These are phyloP conservation scores for Melozone crissalis DNA, from an alignment of 2,113 vertebrate genomes.

Conservation along the genomic window DNA sequence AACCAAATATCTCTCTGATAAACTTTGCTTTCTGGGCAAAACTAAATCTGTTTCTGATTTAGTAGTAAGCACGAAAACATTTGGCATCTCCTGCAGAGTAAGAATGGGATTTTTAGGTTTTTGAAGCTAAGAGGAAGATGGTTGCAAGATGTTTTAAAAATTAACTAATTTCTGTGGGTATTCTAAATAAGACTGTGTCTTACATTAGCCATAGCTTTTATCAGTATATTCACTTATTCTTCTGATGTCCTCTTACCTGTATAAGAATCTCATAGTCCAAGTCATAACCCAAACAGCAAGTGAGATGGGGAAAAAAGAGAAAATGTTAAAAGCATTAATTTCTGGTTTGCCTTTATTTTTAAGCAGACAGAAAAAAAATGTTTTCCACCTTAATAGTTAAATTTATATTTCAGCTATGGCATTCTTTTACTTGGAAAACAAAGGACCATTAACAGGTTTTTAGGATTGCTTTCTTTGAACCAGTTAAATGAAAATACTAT, in stretches of 20 bases:
- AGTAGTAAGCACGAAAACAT: not conserved
- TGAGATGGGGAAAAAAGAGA: not conserved
- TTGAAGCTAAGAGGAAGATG: not conserved
- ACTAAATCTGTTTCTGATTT: not conserved
- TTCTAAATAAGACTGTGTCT: not conserved
- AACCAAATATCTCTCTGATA: not conserved
- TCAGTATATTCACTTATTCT: not conserved
- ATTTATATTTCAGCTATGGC: not conserved
- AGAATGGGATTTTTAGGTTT: not conserved
- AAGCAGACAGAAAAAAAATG: not conserved
- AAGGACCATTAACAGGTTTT: not conserved
- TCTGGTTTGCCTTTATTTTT: not conserved
- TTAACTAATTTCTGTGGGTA: not conserved
- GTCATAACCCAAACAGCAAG: not conserved
- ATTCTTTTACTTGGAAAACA: not conserved
- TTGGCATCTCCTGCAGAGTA: not conserved
- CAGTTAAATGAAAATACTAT: slow-evolving; percentile 38
- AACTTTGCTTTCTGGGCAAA: not conserved
- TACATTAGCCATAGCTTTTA: not conserved
- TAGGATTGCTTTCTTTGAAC: not conserved
- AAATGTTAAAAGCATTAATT: not conserved
- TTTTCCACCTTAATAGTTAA: not conserved
- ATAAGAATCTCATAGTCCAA: not conserved
- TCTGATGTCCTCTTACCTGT: not conserved
- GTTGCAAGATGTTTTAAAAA: not conserved